Base-by-base conservation (phyloP, 2,888 invertebrate species). In the Acleris holmiana region DNA sequence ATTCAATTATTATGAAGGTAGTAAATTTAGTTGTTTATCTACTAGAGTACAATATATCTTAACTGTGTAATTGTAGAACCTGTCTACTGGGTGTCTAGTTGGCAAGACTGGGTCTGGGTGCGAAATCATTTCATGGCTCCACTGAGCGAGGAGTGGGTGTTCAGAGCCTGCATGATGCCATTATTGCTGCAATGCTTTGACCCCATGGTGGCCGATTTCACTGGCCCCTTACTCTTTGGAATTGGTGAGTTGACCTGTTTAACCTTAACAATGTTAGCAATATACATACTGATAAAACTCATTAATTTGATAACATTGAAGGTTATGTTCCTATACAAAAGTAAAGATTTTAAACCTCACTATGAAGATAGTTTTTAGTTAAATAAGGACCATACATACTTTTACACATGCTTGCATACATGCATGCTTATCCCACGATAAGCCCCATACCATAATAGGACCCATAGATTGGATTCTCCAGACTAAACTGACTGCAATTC, bases 101-200 rank as follows among this genome's bases (percentile, higher is more conserved):
- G 95, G 67, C 94, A 93, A 73, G 96, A 97, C 75, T 89, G 97
- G 60, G 94, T 96, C 35, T 98, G 98, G 98, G 93, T 98, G 74
- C 93, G 99, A 67, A 98, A 98, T 83, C 96, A 97, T 79, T 86
- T 98, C 29, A 96, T 98, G 75, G 98, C 98, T 0, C 99, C 99
- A 0, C 84, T 99, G 57, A 97, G 98, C 64, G 99, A 99, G 87
- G 99, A 99, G 85, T 98, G 98, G 93, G 98, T 98, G 7, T 99
- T 98, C 88, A 93, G 99, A 71, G 97, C 98, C 1, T 99, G 98
- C 80, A 98, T 99, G 98, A 93, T 99, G 88, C 98, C 99, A 4
- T 84, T 99, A 47, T 91, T 99, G 48, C 87, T 98, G 71, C 97
- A 98, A 79, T 96, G 97, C 79, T 95, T 98, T 74, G 89, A 94